These are phyloP conservation scores for Gorsachius goisagi DNA, from an alignment of 2,113 vertebrate species.

Conservation along the genomic window DNA sequence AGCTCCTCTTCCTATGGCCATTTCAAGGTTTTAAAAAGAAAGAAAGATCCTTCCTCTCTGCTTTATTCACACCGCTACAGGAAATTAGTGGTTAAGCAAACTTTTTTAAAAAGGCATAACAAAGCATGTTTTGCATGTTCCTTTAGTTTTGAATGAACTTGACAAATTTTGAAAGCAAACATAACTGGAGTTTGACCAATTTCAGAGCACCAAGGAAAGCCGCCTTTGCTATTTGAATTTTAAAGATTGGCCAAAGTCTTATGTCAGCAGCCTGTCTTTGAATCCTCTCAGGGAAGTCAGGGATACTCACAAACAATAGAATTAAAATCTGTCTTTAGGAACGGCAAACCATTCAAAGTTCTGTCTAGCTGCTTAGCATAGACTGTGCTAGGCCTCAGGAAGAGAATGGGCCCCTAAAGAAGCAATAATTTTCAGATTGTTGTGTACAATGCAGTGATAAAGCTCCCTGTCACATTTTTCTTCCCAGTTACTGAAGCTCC, in stretches of 20 bases:
- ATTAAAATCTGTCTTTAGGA: conserved; percentile 76
- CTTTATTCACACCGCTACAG: neutral
- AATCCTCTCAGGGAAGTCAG: conserved; percentile 77
- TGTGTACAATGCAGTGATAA: conserved; percentile 81
- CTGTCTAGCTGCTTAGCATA: conserved; percentile 81
- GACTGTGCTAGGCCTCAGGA: conserved; percentile 72
- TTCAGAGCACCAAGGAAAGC: neutral
- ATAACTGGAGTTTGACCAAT: neutral
- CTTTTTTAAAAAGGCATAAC: neutral
- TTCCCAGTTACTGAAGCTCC: conserved; percentile 86
- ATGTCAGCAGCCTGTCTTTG: conserved; percentile 62
- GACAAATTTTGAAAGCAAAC: conserved; percentile 43
- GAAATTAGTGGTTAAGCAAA: neutral
- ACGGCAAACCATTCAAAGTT: conserved; percentile 66
- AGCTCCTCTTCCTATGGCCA: neutral
- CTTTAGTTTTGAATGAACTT: neutral
- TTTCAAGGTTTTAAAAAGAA: neutral
- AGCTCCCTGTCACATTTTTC: conserved; percentile 95
- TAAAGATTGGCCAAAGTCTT: conserved; percentile 45
- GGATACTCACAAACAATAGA: conserved; percentile 77
- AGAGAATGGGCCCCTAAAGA: conserved; percentile 75
- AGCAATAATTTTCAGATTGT: conserved; percentile 84
- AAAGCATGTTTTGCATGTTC: neutral
- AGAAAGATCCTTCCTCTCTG: neutral
- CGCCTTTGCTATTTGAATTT: conserved; percentile 30